Evolutionary conservation across 2,113 vertebrate genomes (phyloP), one percentile per base, ranked within the genome.

Genomic region (Abramis brama): DNA sequence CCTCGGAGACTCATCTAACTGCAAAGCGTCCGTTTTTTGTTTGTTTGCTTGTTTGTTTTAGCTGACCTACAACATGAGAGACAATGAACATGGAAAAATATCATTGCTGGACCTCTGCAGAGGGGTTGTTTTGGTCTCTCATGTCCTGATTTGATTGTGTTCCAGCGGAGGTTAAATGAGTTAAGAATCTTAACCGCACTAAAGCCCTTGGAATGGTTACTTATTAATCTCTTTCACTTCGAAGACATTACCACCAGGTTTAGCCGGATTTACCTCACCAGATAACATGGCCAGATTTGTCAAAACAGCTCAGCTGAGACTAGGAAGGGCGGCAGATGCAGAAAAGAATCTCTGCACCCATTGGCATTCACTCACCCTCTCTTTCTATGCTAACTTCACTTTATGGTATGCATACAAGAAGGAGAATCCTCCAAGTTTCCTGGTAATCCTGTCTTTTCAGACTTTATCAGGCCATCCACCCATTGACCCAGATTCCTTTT

Each of bases 221-320:
- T 96, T 96, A 97, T 96, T 98, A 97, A 97, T 97, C 96, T 97
- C 93, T 96, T 95, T 95, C 95, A 95, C 95, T 96, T 94, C 94
- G 89, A 95, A 97, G 95, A 96, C 94, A 96, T 96, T 96, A 96
- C 96, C 94, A 93, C 91, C 95, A 96, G 95, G 95, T 97, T 96
- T 96, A 96, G 95, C 94, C 93, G 94, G 96, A 96, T 97, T 97
- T 97, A 95, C 93, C 92, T 78, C 93, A 88, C 92, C 91, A 95
- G 94, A 95, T 95, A 95, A 95, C 91, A 43, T 70, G 87, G 91
- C 25, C 91, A 92, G 93, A 94, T 92, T 92, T 92, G 93, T 92
- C 92, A 92, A 91, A 93, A 93, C 93, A 73, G 78, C 84, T 60
- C 91, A 82, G 82, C 84, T 62, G 91, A 91, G 86, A 92, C 92